Evolutionary conservation across 2,113 vertebrate species (phyloP), one percentile per base, ranked within the genome.

Genomic region (Stegastes partitus): DNA sequence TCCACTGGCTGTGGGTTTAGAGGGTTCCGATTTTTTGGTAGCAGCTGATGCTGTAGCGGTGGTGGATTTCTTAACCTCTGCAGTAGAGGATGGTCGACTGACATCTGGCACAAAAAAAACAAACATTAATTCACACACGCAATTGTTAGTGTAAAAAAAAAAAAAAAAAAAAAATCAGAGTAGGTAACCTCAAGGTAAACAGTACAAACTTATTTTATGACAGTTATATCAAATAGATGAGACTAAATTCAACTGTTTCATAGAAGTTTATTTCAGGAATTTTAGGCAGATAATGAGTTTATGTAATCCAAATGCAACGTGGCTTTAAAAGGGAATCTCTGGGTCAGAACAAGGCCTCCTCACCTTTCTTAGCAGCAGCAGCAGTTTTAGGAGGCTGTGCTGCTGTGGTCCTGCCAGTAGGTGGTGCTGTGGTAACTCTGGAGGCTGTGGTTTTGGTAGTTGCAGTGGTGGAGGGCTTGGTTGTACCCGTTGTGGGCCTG

Each of bases 341-440:
- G 11, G 8, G 4, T 56, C 14, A 53, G 25, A 49, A 39, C 8
- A 21, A 37, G 11, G 2, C 28, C 2, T 1, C 50, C 53, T 37
- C 2, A 95, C 95, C 94, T 94, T 92, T 95, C 83, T 89, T 94
- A 6, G 74, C 76, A 66, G 89, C 67, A 63, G 91, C 65, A 62
- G 81, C 55, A 25, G 81, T n/a, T 78, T 88, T 93, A 16, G 77
- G 66, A 19, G 83, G 49, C 58, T 86, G 93, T 64, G 74, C 51
- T 74, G 86, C 63, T 39, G 89, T 44, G 37, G 59, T 69, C 64
- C 83, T 88, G 72, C 87, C 92, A 91, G 87, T 63, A 92, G 92
- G 79, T 69, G 91, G 77, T 0, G 89, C 81, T 72, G 86, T 61
- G 37, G 87, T 39, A 2, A 72, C 75, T 85, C 78, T 91, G 25